Evolutionary conservation across 2,113 vertebrate species (phyloP).

Genomic region (Parus major): DNA sequence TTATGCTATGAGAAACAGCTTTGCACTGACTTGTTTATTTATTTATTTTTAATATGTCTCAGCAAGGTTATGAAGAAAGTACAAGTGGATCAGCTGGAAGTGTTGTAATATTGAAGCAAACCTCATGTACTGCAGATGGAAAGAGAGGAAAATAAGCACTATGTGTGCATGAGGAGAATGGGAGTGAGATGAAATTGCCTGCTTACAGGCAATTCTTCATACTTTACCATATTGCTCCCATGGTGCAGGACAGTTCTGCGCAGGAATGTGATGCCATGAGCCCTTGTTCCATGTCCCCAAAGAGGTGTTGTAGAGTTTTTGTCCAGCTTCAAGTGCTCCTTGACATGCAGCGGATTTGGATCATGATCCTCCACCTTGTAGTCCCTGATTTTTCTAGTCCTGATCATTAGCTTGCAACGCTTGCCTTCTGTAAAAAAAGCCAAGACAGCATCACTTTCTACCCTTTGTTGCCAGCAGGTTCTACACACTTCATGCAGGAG

Average conservation of each 20-base stretch:
- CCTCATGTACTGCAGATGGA: not conserved
- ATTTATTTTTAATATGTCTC: not conserved
- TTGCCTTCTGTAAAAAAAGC: not conserved
- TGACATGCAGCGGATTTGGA: not conserved
- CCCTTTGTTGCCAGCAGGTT: not conserved
- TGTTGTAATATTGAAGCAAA: constrained; percentile 25
- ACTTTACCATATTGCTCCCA: fast-evolving
- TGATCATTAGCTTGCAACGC: not conserved
- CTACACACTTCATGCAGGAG: not conserved
- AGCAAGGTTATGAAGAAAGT: not conserved
- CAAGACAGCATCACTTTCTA: not conserved
- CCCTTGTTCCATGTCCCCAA: not conserved
- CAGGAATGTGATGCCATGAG: not conserved
- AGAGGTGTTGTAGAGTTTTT: not conserved
- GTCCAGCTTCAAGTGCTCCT: not conserved
- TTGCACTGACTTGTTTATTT: not conserved
- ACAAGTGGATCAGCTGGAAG: constrained; percentile 1
- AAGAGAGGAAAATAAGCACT: not conserved
- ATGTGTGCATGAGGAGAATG: not conserved
- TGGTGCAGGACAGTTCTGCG: not conserved
- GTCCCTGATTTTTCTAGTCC: not conserved
- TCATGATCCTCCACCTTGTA: not conserved
- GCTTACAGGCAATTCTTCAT: not conserved
- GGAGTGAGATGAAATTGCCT: not conserved
- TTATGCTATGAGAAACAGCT: constrained; percentile 1